These are phyloP conservation scores for Saxidomus purpurata DNA, from an alignment of 1,140 invertebrate species.

Conservation along the genomic window DNA sequence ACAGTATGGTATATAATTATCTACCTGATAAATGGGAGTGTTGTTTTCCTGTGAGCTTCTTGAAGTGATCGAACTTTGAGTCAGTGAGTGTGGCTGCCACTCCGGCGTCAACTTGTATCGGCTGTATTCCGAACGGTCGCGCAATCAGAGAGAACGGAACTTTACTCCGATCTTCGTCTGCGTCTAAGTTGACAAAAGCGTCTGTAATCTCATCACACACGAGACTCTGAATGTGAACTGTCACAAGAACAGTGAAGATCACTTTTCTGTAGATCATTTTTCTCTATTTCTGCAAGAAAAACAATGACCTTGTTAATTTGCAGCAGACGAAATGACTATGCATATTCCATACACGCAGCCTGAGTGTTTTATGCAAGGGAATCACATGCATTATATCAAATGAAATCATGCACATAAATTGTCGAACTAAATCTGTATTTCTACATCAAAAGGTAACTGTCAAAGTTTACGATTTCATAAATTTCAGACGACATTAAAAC, in stretches of 20 bases:
- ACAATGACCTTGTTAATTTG: background rate
- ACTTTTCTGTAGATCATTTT: background rate
- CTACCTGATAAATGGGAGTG: conserved; percentile 47
- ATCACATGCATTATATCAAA: background rate
- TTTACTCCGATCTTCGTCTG: background rate
- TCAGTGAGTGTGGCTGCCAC: background rate
- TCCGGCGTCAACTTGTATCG: background rate
- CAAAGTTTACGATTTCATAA: background rate
- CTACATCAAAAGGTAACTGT: background rate
- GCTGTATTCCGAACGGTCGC: background rate
- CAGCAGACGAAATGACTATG: background rate
- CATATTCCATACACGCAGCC: background rate
- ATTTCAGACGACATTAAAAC: background rate
- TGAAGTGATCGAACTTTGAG: conserved; percentile 16
- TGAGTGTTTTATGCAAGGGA: background rate
- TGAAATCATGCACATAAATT: background rate
- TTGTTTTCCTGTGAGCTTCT: conserved; percentile 26
- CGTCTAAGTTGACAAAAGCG: conserved; percentile 8
- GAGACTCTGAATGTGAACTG: background rate
- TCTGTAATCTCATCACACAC: conserved; percentile 10
- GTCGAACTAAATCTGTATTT: background rate
- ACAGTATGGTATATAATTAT: background rate
- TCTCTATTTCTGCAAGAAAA: background rate
- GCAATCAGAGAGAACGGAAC: background rate
- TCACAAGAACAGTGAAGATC: background rate